Conservation (phyloP, 2,797 vertebrate species). For the Chelonia mydas region DNA sequence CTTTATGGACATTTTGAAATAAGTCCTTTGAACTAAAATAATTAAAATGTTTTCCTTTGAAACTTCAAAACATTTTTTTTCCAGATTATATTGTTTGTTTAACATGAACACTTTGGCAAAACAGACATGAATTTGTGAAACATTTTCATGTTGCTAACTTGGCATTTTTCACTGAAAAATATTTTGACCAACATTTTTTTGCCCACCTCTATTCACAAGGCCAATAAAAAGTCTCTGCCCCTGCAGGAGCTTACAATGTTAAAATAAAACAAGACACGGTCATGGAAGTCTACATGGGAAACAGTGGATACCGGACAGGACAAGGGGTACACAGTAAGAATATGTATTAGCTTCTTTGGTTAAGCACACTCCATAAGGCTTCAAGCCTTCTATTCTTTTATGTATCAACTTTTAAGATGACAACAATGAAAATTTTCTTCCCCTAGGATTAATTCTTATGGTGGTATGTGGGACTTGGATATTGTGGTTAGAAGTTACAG, state of each 20-base stretch:
- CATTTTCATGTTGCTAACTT: background rate
- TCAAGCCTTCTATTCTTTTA: too few relatives aligned
- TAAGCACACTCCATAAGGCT: background rate
- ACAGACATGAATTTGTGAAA: background rate
- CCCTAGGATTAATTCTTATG: background rate
- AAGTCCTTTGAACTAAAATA: background rate
- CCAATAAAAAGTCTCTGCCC: constrained; percentile 57
- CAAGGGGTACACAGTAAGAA: fast-evolving
- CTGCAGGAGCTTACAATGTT: constrained; percentile 1
- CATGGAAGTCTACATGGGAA: background rate
- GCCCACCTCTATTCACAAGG: constrained; percentile 43
- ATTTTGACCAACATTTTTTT: background rate
- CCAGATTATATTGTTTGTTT: background rate
- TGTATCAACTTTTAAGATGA: background rate
- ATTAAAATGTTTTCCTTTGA: background rate
- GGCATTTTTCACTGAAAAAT: background rate
- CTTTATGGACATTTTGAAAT: background rate
- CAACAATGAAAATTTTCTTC: background rate
- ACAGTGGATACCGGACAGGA: background rate
- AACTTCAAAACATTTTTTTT: background rate
- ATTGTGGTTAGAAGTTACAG: background rate
- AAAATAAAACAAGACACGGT: constrained; percentile 11
- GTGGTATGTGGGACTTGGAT: background rate
- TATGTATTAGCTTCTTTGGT: background rate
- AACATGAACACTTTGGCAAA: background rate